phyloP scores from a whole-genome alignment of 2,113 vertebrate species.

The Muntiacus muntjak region DNA sequence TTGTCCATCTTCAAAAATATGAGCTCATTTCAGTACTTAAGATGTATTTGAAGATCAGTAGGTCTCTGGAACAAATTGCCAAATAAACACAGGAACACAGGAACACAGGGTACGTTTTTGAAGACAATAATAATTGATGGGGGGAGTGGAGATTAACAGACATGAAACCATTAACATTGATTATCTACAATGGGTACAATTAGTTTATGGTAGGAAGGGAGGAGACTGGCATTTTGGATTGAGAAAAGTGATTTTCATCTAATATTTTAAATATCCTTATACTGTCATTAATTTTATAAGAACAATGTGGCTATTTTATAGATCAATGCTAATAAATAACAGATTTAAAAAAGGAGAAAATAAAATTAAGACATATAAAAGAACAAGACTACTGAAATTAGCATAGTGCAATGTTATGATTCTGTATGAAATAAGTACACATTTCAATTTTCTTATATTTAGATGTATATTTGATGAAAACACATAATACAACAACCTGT shows the following conservation, averaged over 20 bases:
- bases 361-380: not conserved
- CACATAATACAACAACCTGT: not conserved
- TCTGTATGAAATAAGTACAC: not conserved
- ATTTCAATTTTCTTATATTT: not conserved
- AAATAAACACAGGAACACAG: not conserved
- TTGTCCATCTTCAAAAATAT: not conserved
- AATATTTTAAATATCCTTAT: not conserved
- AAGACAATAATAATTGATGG: not conserved
- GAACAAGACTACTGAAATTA: not conserved
- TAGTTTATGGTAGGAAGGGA: not conserved
- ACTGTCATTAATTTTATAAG: not conserved
- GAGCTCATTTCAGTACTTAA: not conserved
- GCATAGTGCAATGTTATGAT: not conserved
- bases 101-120: not conserved
- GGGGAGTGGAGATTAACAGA: not conserved
- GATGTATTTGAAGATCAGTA: not conserved
- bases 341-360: not conserved
- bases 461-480: not conserved
- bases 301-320: not conserved
- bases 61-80: conserved; percentile 1
- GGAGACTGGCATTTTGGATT: not conserved
- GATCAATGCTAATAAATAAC: not conserved
- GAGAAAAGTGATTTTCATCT: not conserved
- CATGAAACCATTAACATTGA: not conserved
- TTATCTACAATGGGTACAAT: not conserved